Evolutionary conservation across 2,113 vertebrate genomes (phyloP), one percentile per base, ranked within the genome.

Genomic region (Hirundichthys speculiger): DNA sequence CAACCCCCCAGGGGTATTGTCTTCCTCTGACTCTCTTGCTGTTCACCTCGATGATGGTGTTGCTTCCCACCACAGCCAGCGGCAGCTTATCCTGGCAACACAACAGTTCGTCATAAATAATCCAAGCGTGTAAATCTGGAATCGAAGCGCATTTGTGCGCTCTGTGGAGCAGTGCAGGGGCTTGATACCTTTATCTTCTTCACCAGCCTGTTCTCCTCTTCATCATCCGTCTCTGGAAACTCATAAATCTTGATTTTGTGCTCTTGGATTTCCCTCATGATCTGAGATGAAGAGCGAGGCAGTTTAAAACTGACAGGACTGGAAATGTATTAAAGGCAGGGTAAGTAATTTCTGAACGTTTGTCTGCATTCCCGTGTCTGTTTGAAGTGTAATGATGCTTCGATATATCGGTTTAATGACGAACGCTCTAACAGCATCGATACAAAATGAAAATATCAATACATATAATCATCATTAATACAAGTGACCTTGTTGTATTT

Each of bases 181-280:
- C 3, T 14, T 46, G 72, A 4, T 13, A 98, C 97, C 93, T 98
- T 98, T 73, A 98, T 97, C 88, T 96, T 98, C 92, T 98, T 99
- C 86, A 97, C 96, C 73, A 98, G 92, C 82, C 95, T 95, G 91
- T 98, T 98, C 91, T 99, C 98, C 85, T 99, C 98, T 90, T 98
- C 97, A 56, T 99, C 97, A 65, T 98, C 95, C 1, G 94, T 98
- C 91, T 99, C 96, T n/a, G 98, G 96, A 86, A 99, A 99, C 92
- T 99, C 98, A 74, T 99, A 99, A 92, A 99, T 98, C 92, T 98
- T 98, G 84, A 99, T 99, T 95, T 98, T 99, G 90, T 99, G 97
- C 89, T 99, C 98, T 84, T 96, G 96, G 83, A 99, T 98, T 95
- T 99, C 98, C 89, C 95, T 92, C 98, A 99, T 99, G 92, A 99